These are phyloP conservation scores for Drosophila kepulauana DNA, from an alignment of 1,140 invertebrate genomes.

Conservation along the genomic window DNA sequence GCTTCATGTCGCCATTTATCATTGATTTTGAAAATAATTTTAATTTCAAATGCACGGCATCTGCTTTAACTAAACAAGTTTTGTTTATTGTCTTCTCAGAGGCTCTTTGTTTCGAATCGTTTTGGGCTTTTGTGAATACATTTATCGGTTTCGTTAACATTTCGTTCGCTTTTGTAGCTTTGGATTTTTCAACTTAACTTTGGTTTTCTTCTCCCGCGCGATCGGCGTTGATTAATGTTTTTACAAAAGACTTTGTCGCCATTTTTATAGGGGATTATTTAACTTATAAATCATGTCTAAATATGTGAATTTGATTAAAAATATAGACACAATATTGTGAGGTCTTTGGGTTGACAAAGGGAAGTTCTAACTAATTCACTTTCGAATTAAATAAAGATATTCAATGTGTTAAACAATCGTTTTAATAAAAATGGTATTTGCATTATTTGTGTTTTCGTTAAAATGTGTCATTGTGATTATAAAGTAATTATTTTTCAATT, in stretches of 20 bases:
- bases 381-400: not conserved
- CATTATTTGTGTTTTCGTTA: not conserved
- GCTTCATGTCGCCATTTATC: conserved; percentile 73
- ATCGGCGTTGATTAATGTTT: conserved; percentile 65
- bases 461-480: no score
- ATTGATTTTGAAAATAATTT: conserved; percentile 69
- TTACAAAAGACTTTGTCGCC: conserved; percentile 77
- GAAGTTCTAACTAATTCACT: conserved; percentile 22
- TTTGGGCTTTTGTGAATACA: conserved; percentile 37
- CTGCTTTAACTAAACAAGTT: conserved; percentile 67
- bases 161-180: conserved; percentile 44
- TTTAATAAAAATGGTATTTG: no score
- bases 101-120: conserved; percentile 33
- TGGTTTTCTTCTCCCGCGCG: conserved; percentile 28
- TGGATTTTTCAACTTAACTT: conserved; percentile 24
- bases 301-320: conserved; percentile 68
- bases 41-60: conserved; percentile 49
- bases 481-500: no score
- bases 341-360: not conserved
- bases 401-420: not conserved
- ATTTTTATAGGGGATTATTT: conserved; percentile 61
- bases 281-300: conserved; percentile 57
- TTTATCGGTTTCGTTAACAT: conserved; percentile 55
- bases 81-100: conserved; percentile 48
- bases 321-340: conserved; percentile 23